Conservation (phyloP, 1,140 invertebrate species). For the Euura lappo region DNA sequence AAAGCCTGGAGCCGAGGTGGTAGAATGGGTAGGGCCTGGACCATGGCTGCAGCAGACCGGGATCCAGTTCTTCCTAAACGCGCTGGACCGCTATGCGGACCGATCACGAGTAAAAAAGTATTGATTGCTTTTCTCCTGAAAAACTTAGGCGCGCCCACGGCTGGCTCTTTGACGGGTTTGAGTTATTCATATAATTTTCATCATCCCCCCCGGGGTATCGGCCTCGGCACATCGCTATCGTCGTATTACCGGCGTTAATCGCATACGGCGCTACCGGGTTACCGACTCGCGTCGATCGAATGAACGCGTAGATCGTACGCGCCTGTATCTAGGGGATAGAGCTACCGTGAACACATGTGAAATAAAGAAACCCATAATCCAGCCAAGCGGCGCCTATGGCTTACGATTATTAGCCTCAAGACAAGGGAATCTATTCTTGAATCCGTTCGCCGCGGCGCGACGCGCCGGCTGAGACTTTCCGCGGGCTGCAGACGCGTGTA, state of each 20-base stretch:
- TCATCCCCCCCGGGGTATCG: not conserved
- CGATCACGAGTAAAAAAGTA: constrained; percentile 5
- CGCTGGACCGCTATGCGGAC: not conserved
- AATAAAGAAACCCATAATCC: too few relatives aligned
- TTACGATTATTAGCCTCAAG: not conserved
- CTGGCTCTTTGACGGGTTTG: not conserved
- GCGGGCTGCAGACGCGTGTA: not conserved
- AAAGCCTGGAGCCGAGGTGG: not conserved
- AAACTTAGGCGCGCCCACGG: not conserved
- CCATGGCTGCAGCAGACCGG: not conserved
- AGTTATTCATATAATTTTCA: constrained; percentile 1
- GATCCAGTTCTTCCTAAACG: not conserved
- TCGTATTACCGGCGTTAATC: not conserved
- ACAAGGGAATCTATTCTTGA: not conserved
- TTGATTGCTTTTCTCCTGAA: not conserved
- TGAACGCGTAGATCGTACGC: too few relatives aligned
- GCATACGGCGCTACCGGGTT: not conserved
- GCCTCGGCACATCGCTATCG: not conserved
- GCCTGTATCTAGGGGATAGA: too few relatives aligned
- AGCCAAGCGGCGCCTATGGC: too few relatives aligned
- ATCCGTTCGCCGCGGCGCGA: not conserved
- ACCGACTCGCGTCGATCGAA: not conserved
- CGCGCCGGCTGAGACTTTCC: not conserved
- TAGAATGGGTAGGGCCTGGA: not conserved
- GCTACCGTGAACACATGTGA: too few relatives aligned